phyloP scores from a whole-genome alignment of 1,140 invertebrate genomes.

The Trissolcus basalis region DNA sequence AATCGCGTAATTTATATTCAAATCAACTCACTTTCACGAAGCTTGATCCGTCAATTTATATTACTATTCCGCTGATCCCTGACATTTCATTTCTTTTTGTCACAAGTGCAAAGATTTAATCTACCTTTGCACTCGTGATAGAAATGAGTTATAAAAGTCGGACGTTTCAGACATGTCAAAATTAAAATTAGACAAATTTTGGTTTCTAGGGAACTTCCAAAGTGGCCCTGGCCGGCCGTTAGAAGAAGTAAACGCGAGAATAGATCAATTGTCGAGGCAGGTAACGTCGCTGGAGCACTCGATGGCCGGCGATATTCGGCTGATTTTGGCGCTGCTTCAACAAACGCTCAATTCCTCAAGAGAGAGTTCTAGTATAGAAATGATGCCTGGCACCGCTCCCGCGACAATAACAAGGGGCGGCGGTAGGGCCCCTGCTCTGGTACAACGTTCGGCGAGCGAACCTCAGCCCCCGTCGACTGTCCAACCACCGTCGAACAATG shows the following conservation, averaged over 20 bases:
- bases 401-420: constrained; percentile 68
- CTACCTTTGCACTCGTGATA: no score
- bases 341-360: constrained; percentile 74
- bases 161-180: not conserved
- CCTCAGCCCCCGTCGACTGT: constrained; percentile 77
- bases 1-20: no score
- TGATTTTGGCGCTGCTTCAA: constrained; percentile 81
- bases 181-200: not conserved
- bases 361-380: constrained; percentile 71
- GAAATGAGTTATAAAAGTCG: not conserved
- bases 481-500: constrained; percentile 70
- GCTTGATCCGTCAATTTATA: no score
- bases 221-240: constrained; percentile 73
- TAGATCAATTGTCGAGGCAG: constrained; percentile 81
- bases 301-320: constrained; percentile 81
- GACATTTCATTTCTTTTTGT: no score
- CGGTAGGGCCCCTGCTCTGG: constrained; percentile 75
- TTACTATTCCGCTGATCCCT: no score
- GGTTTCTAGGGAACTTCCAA: constrained; percentile 70
- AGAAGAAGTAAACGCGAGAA: constrained; percentile 77
- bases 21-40: no score
- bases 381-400: constrained; percentile 72
- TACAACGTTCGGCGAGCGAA: constrained; percentile 80
- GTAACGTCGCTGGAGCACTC: constrained; percentile 80
- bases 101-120: no score